Base-by-base conservation (phyloP, 2,797 vertebrate species). In the Mastacembelus armatus region DNA sequence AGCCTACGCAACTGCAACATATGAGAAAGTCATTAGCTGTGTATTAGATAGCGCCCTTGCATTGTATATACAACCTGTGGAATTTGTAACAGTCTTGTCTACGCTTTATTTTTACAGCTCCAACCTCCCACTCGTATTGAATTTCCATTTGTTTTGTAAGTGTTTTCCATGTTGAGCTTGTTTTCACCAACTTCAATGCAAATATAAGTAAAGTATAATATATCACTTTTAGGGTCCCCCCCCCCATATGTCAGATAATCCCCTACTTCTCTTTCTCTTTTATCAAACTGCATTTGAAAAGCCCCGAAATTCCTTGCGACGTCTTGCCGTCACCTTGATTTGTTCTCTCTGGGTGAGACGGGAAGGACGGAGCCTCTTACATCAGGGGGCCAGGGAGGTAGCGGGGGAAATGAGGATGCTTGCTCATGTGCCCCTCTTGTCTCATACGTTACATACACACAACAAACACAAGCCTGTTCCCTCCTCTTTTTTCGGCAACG, bases 61-160 rank as follows among this genome's bases (percentile, higher is more conserved):
- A 76, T 85, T 77, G 79, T 88, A 89, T 87, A 85, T 89, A 87
- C 85, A 92, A 77, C 71, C 52, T 84, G 59, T 81, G 79, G 84
- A 89, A 91, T 88, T 80, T 70, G 45, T 49, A 70, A 81, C 72
- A 81, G 60, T 68, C 67, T 58, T 74, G 72, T 47, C 69, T 68
- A 48, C 59, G n/a, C n/a, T n/a, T 74, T 78, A 40, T 66, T 39
- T 62, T 45, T 62, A 49, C 64, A 43, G 26, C 73, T 71, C 68
- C 47, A 52, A 30, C 24, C 61, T 29, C 70, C 19, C 60, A 52
- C 68, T 18, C 58, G 43, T 60, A 36, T 76, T 51, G 63, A 15
- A 69, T 71, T 74, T 69, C 38, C 47, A 59, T 75, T 35, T 51
- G 11, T 43, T 77, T 71, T 66, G 11, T 68, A 32, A 52, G 63